These are phyloP conservation scores for Brachionus calyciflorus DNA, from an alignment of 1,140 invertebrate genomes.

Conservation along the genomic window DNA sequence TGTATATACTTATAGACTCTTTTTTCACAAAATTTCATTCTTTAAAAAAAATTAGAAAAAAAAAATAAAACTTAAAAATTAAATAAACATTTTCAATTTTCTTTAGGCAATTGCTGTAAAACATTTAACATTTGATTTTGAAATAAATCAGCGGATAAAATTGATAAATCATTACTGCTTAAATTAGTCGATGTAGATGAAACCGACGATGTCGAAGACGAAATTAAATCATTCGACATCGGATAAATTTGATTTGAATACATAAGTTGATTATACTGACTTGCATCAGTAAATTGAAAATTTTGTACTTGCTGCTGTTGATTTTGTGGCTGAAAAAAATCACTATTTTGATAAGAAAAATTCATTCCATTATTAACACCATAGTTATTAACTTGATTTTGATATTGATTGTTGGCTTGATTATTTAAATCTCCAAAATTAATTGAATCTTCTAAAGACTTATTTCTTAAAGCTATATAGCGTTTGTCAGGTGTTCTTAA, in stretches of 20 bases:
- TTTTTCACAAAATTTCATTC: no score
- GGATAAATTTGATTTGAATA: no score
- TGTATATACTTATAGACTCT: no score
- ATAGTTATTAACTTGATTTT: neutral
- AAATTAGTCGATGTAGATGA: neutral
- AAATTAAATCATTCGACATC: neutral
- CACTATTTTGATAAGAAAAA: neutral
- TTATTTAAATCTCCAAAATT: neutral
- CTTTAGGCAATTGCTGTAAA: constrained; percentile 3
- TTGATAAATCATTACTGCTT: neutral
- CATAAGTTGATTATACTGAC: no score
- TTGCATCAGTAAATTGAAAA: no score
- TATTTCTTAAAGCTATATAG: constrained; percentile 27
- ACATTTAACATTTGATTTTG: constrained; percentile 20
- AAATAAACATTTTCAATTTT: no score
- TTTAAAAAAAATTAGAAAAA: no score
- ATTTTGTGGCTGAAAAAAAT: no score
- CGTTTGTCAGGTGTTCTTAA: constrained; percentile 77
- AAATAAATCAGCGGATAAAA: constrained; percentile 8
- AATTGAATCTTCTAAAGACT: constrained; percentile 15
- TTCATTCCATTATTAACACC: neutral
- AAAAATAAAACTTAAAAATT: no score
- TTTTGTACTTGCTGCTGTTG: no score
- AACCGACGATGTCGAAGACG: neutral
- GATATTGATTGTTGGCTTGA: neutral